phyloP scores from a whole-genome alignment of 2,888 invertebrate genomes.

The Lamellibrachia columna region DNA sequence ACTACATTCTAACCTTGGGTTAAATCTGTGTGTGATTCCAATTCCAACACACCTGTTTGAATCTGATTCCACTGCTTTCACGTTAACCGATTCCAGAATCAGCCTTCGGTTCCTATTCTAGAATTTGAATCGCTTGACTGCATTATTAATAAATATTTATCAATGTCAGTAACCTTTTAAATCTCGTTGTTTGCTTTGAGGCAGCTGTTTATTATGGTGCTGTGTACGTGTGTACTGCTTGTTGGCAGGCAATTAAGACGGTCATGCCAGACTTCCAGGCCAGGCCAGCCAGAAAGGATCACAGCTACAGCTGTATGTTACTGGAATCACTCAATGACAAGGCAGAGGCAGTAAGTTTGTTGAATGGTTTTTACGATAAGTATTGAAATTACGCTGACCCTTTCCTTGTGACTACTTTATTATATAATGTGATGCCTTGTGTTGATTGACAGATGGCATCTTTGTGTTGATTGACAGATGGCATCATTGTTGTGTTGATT shows the following conservation, averaged over 20 bases:
- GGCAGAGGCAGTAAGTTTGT: conserved; percentile 67
- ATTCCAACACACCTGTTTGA: neutral
- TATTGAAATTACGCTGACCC: neutral
- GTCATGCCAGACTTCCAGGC: conserved; percentile 31
- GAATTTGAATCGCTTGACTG: neutral
- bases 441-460: no score
- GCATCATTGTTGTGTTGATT: no score
- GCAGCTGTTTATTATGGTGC: neutral
- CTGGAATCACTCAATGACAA: conserved; percentile 30
- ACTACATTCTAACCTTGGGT: neutral
- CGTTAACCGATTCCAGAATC: neutral
- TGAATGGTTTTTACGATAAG: neutral
- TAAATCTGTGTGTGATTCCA: neutral
- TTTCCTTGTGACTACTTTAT: neutral
- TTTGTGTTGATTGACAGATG: no score
- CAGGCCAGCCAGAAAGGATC: neutral
- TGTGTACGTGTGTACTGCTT: neutral
- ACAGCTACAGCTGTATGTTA: conserved; percentile 30
- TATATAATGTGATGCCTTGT: no score
- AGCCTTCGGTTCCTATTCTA: neutral
- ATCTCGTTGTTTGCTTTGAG: no score
- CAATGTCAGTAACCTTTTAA: neutral
- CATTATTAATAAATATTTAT: neutral
- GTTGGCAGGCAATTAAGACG: conserved; percentile 25
- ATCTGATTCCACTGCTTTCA: neutral